Percentiles rank a stretch among this genome's conserved stretches.
These are phyloP conservation scores for Calyptomena viridis DNA, from an alignment of 2,113 vertebrate genomes.

Conservation along the genomic window DNA sequence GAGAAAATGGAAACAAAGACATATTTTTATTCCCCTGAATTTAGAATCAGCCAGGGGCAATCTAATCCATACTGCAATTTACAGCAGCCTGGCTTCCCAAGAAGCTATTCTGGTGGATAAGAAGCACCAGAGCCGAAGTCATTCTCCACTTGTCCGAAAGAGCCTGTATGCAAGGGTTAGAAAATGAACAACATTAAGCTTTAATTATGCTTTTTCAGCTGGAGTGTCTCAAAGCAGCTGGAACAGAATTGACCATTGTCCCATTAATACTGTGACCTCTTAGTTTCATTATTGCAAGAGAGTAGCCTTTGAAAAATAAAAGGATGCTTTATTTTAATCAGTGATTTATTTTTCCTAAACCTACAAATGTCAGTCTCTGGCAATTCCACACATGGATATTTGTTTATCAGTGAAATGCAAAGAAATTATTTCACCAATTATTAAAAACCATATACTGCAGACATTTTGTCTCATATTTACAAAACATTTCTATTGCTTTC, in stretches of 20 bases:
- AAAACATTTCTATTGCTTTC: neutral
- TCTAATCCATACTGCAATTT: slow-evolving; percentile 45
- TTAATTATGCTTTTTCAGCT: neutral
- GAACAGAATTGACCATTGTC: neutral
- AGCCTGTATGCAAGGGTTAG: neutral
- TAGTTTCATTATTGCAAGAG: neutral
- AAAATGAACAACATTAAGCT: slow-evolving; percentile 22
- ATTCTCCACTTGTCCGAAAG: slow-evolving; percentile 4
- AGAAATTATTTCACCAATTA: neutral
- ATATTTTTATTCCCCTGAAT: slow-evolving; percentile 38
- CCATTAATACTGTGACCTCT: neutral
- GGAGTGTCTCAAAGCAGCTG: neutral
- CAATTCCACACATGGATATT: neutral
- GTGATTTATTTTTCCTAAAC: neutral
- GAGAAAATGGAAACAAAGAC: slow-evolving; percentile 43
- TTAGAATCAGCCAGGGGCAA: slow-evolving; percentile 40
- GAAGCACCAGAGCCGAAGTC: slow-evolving; percentile 24
- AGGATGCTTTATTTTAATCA: neutral
- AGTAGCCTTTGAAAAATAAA: neutral
- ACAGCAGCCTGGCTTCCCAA: neutral
- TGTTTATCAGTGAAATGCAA: neutral
- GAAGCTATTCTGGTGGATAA: slow-evolving; percentile 21
- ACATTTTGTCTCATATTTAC: neutral
- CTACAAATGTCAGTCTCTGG: neutral
- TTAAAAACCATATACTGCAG: neutral